Conservation (phyloP, 2,113 vertebrate genomes). For the Stictonetta naevosa region DNA sequence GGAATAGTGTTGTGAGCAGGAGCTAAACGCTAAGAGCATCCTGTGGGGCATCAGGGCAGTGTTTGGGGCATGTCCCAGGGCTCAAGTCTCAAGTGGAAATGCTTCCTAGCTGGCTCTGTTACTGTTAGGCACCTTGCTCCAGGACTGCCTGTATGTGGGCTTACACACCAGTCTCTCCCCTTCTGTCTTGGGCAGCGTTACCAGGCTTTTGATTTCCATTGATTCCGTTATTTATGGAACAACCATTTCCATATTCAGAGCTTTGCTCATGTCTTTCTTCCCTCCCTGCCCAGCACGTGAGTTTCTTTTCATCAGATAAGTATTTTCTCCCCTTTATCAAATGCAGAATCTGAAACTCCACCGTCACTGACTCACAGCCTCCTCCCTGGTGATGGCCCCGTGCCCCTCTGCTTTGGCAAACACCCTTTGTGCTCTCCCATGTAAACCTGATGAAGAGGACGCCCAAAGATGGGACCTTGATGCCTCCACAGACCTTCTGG, state of each 20-base stretch:
- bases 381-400: accelerated
- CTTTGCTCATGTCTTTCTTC: background rate
- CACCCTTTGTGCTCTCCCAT: background rate
- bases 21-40: background rate
- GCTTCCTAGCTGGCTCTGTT: background rate
- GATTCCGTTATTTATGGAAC: background rate
- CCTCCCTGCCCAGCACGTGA: background rate
- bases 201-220: background rate
- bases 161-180: accelerated
- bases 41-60: background rate
- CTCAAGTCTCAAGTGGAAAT: background rate
- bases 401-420: background rate
- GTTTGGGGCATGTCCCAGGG: background rate
- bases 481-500: background rate
- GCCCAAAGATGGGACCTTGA: background rate
- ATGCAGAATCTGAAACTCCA: background rate
- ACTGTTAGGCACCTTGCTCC: background rate
- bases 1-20: background rate
- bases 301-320: background rate
- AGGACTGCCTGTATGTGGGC: background rate
- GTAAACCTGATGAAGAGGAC: background rate
- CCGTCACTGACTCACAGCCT: background rate
- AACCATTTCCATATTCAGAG: background rate
- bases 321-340: background rate
- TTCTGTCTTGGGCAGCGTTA: background rate